Evolutionary conservation across 2,888 invertebrate species (phyloP).

Genomic region (Drosophila anomalipes): DNA sequence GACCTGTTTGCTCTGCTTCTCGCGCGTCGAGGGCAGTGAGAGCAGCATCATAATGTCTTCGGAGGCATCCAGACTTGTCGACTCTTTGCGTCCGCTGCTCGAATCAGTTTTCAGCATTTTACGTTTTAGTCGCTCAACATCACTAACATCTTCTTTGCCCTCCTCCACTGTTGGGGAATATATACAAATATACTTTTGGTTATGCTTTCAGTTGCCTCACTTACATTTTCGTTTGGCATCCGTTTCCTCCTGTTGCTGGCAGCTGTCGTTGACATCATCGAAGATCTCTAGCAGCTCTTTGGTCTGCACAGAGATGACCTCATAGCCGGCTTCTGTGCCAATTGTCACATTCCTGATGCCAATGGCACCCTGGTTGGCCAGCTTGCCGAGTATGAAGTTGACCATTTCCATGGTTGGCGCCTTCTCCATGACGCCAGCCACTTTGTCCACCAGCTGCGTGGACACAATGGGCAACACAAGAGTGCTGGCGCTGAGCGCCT

Average conservation of each 20-base stretch:
- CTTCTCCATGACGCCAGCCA: constrained; percentile 86
- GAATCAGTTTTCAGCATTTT: constrained; percentile 75
- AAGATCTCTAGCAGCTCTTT: constrained; percentile 81
- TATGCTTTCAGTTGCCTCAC: background rate
- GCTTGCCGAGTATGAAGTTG: constrained; percentile 91
- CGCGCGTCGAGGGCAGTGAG: constrained; percentile 93
- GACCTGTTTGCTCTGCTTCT: constrained; percentile 97
- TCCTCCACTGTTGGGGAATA: constrained; percentile 60
- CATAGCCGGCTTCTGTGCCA: constrained; percentile 83
- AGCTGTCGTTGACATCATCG: constrained; percentile 83
- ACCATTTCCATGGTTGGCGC: constrained; percentile 88
- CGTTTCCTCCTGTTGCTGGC: constrained; percentile 83
- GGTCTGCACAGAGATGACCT: constrained; percentile 84
- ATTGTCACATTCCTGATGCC: constrained; percentile 84
- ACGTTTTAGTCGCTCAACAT: constrained; percentile 66
- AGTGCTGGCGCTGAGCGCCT: constrained; percentile 89
- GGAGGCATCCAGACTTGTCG: constrained; percentile 85
- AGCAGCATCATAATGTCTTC: constrained; percentile 89
- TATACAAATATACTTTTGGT: background rate
- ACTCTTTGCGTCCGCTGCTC: constrained; percentile 71
- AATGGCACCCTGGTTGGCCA: constrained; percentile 88
- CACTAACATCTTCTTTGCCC: constrained; percentile 55
- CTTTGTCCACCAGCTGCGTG: constrained; percentile 87
- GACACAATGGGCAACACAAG: constrained; percentile 90
- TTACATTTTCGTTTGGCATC: constrained; percentile 86